Evolutionary conservation across 2,113 vertebrate genomes (phyloP).

Genomic region (Girardinichthys multiradiatus): DNA sequence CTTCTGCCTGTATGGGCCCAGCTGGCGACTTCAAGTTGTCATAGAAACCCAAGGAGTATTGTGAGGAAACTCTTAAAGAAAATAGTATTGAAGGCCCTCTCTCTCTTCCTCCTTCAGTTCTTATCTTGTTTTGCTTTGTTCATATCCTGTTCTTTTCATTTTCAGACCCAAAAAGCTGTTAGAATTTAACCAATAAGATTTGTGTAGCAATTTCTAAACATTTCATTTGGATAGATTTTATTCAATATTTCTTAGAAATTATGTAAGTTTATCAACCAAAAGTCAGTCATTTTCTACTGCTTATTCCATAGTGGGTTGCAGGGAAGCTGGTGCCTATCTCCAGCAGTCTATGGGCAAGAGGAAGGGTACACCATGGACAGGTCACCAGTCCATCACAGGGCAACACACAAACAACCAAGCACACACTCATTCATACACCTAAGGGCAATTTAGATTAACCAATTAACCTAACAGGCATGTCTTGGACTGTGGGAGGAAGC

Average conservation of each 20-base stretch:
- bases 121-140: conserved; percentile 46
- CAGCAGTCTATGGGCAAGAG: too few species aligned
- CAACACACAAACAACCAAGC: too few species aligned
- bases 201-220: not conserved
- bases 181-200: not conserved
- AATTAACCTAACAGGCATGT: too few species aligned
- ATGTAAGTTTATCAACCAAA: not conserved
- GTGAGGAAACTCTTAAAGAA: conserved; percentile 65
- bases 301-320: too few species aligned
- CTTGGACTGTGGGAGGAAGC: too few species aligned
- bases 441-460: too few species aligned
- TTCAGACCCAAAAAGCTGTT: not conserved
- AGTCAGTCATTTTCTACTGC: too few species aligned
- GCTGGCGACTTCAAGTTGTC: conserved; percentile 67
- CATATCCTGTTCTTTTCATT: not conserved
- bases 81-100: conserved; percentile 54
- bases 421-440: too few species aligned
- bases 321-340: too few species aligned
- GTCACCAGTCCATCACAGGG: too few species aligned
- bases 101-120: conserved; percentile 49
- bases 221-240: not conserved
- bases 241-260: not conserved
- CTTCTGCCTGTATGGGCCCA: conserved; percentile 66
- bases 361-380: too few species aligned
- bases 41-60: conserved; percentile 72